Conservation (phyloP, 2,888 invertebrate genomes). For the Syrista parreyssii region DNA sequence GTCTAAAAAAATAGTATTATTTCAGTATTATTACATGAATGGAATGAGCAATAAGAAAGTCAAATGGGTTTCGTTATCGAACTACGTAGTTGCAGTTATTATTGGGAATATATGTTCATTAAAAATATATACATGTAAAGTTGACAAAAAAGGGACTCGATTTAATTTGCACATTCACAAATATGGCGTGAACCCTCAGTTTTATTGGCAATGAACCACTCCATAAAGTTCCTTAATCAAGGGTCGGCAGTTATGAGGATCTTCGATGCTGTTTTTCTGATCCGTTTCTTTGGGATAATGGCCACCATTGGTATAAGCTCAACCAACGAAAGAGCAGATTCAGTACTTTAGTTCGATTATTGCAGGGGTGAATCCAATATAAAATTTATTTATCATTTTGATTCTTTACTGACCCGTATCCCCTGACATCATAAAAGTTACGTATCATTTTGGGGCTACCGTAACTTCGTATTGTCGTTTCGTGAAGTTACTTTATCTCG, state of each 20-base stretch:
- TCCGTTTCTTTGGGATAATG: background rate
- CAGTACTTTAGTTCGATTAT: background rate
- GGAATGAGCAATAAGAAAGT: background rate
- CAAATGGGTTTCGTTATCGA: background rate
- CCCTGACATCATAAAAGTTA: background rate
- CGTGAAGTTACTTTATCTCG: background rate
- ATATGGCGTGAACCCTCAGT: background rate
- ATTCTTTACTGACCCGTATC: background rate
- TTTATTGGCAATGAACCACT: background rate
- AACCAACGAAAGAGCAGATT: background rate
- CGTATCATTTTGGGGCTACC: background rate
- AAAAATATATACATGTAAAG: background rate
- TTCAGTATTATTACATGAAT: background rate
- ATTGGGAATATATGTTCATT: background rate
- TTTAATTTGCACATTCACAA: background rate
- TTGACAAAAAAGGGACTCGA: background rate
- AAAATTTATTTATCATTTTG: background rate
- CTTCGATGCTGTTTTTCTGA: background rate
- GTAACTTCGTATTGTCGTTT: background rate
- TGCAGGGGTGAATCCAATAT: background rate
- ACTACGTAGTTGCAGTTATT: background rate
- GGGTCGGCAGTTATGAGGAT: background rate
- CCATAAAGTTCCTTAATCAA: background rate
- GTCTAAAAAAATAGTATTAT: conserved; percentile 68
- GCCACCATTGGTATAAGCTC: background rate